phyloP scores from a whole-genome alignment of 2,797 vertebrate species.

The Phrynocephalus vlangalii region DNA sequence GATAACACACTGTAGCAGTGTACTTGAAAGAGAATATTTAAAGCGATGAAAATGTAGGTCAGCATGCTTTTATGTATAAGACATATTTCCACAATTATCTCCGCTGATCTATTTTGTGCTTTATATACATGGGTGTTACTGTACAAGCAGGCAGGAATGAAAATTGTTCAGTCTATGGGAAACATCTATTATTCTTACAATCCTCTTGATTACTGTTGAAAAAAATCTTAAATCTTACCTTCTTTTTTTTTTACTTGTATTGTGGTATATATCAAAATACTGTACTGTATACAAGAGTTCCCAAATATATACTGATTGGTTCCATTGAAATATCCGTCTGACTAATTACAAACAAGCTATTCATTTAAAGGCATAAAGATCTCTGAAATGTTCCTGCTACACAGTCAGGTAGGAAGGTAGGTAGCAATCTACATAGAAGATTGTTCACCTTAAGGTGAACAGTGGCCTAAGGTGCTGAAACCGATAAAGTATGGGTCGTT shows the following conservation, averaged over 20 bases:
- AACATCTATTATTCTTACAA: conserved; percentile 38
- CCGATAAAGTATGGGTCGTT: no score
- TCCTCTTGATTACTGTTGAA: conserved; percentile 41
- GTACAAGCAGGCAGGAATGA: conserved; percentile 48
- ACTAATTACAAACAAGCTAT: conserved; percentile 48
- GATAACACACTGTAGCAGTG: conserved; percentile 45
- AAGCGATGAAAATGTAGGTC: conserved; percentile 58
- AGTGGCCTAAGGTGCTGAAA: no score
- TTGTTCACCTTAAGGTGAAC: no score
- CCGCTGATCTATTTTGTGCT: conserved; percentile 47
- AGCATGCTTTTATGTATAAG: background rate
- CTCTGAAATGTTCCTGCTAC: conserved; percentile 58
- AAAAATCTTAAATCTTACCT: conserved; percentile 29
- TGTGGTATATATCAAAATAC: conserved; percentile 35
- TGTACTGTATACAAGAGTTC: conserved; percentile 26
- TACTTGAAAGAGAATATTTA: conserved; percentile 42
- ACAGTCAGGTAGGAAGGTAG: background rate
- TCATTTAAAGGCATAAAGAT: conserved; percentile 47
- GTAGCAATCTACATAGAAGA: no score
- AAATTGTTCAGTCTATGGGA: conserved; percentile 53
- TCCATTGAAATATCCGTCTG: conserved; percentile 56
- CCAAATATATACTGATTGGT: conserved; percentile 54
- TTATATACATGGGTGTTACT: conserved; percentile 38
- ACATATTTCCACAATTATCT: conserved; percentile 38
- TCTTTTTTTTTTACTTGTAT: background rate